A percentile compares a stretch with the other conserved stretches of the same genome.
phyloP scores from a whole-genome alignment of 2,113 vertebrate species.

The Labeo rohita region DNA sequence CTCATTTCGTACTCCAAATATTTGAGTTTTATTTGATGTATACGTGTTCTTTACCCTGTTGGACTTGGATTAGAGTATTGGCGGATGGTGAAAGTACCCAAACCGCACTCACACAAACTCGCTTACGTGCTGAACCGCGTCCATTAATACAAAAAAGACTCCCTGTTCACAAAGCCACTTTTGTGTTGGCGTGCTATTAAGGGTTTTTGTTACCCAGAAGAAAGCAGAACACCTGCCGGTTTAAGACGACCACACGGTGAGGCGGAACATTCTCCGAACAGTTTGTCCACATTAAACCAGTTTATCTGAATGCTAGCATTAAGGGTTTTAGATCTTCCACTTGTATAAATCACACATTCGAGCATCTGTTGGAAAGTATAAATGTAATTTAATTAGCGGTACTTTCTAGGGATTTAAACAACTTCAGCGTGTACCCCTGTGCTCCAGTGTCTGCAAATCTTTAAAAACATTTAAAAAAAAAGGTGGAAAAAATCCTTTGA shows the following conservation, averaged over 20 bases:
- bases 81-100: slow-evolving; percentile 24
- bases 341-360: neutral
- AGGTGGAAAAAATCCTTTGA: neutral
- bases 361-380: neutral
- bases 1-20: slow-evolving; percentile 22
- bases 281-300: neutral
- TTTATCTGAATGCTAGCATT: neutral
- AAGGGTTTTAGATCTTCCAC: neutral
- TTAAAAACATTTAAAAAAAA: neutral
- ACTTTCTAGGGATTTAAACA: neutral
- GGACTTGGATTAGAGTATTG: slow-evolving; percentile 36
- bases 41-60: slow-evolving; percentile 37
- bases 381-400: neutral
- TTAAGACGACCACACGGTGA: slow-evolving; percentile 31
- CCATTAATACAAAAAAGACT: slow-evolving; percentile 40
- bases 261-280: neutral
- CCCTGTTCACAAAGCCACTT: slow-evolving; percentile 43
- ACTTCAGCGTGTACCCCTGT: neutral
- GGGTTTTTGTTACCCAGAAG: slow-evolving; percentile 37
- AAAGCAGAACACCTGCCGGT: slow-evolving; percentile 43
- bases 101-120: slow-evolving; percentile 33
- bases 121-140: slow-evolving; percentile 24
- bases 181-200: slow-evolving; percentile 37
- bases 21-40: slow-evolving; percentile 49
- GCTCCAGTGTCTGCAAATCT: neutral